Evolutionary conservation across 2,113 vertebrate species (phyloP).

Genomic region (Pionites leucogaster): DNA sequence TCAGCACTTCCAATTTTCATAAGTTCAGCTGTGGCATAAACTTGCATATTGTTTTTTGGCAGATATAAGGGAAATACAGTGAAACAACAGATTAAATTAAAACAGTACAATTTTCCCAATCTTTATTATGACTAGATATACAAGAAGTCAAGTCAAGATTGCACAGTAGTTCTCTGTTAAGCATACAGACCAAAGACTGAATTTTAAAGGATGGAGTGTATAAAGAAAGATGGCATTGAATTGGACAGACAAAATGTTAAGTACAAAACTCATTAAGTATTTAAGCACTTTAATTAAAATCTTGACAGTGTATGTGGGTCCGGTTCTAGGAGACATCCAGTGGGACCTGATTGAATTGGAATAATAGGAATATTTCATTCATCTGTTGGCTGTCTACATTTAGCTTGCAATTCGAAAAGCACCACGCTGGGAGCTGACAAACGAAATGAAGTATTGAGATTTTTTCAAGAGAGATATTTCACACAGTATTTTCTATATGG

Average conservation of each 20-base stretch:
- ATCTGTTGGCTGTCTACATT: background rate
- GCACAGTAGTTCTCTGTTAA: background rate
- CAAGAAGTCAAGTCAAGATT: background rate
- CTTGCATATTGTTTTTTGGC: background rate
- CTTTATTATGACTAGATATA: background rate
- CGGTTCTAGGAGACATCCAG: background rate
- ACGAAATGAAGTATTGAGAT: background rate
- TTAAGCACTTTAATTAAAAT: background rate
- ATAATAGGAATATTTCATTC: background rate
- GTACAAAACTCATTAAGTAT: background rate
- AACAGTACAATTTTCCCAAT: background rate
- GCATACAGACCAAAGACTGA: background rate
- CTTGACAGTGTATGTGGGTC: background rate
- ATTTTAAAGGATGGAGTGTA: background rate
- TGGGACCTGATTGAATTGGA: background rate
- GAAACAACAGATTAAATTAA: background rate
- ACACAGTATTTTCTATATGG: background rate
- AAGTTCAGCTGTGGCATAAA: background rate
- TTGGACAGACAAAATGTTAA: background rate
- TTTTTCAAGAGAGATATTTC: background rate
- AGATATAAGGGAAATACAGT: background rate
- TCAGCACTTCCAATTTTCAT: background rate
- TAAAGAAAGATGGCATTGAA: background rate
- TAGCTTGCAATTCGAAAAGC: background rate
- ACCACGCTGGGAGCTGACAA: background rate